Conservation (phyloP, 1,140 invertebrate genomes). For the Drosophila biarmipes region DNA sequence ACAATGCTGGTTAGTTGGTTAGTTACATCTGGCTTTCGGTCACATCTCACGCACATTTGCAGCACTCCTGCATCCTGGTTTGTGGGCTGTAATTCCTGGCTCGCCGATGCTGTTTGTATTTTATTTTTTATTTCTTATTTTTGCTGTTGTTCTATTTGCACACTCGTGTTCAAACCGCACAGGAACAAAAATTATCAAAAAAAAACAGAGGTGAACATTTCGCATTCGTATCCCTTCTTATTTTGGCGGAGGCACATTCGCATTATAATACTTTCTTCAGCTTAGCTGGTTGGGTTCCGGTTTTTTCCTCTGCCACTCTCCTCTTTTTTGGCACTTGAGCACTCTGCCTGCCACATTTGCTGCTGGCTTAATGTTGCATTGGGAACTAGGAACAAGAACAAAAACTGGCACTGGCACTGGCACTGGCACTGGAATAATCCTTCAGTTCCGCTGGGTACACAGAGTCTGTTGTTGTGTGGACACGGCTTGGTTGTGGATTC, state of each 20-base stretch:
- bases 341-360: conserved; percentile 13
- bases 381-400: conserved; percentile 21
- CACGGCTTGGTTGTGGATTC: conserved; percentile 2
- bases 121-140: background rate
- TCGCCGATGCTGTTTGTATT: conserved; percentile 9
- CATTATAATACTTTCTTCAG: conserved; percentile 28
- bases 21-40: conserved; percentile 11
- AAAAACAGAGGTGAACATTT: conserved; percentile 21
- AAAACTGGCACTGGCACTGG: conserved; percentile 2
- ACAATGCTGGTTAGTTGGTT: too few relatives aligned
- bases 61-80: conserved; percentile 35
- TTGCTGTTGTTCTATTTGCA: conserved; percentile 35
- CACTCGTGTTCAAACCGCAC: conserved; percentile 47
- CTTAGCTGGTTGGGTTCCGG: conserved; percentile 35
- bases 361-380: conserved; percentile 24
- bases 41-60: conserved; percentile 41
- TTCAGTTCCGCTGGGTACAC: background rate
- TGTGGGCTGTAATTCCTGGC: conserved; percentile 5
- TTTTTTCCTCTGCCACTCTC: background rate
- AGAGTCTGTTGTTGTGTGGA: background rate
- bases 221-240: background rate
- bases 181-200: conserved; percentile 39
- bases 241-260: conserved; percentile 17
- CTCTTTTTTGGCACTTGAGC: conserved; percentile 28
- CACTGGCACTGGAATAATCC: conserved; percentile 4